phyloP scores from a whole-genome alignment of 1,140 invertebrate genomes.

The Nomia melanderi region DNA sequence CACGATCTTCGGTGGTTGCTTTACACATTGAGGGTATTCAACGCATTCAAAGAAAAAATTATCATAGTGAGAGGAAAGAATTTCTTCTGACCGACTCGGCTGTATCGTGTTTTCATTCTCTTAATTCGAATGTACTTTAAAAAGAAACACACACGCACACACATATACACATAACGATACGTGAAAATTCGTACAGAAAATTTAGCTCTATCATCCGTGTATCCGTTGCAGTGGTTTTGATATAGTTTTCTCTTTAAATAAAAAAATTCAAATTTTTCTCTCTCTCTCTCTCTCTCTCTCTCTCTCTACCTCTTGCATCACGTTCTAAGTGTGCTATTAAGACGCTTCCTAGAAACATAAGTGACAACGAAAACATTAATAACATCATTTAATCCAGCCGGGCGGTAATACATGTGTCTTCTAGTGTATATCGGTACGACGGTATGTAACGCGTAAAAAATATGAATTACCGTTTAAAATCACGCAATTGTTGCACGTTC shows the following conservation, averaged over 20 bases:
- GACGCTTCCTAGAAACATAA: conserved; percentile 19
- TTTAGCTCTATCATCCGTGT: conserved; percentile 11
- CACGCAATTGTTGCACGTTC: conserved; percentile 35
- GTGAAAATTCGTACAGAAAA: conserved; percentile 8
- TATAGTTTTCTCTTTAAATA: background rate
- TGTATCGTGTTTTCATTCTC: background rate
- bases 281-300: no score
- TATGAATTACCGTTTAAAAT: conserved; percentile 58
- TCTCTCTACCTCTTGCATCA: no score
- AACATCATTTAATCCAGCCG: conserved; percentile 34
- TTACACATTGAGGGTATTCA: background rate
- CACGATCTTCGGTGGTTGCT: background rate
- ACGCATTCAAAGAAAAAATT: conserved; percentile 13
- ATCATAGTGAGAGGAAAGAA: background rate
- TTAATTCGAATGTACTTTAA: conserved; percentile 7
- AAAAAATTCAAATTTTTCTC: conserved; percentile 25
- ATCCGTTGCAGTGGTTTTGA: background rate
- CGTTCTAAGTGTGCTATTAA: conserved; percentile 1
- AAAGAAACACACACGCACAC: background rate
- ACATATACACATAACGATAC: conserved; percentile 31
- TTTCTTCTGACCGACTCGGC: background rate
- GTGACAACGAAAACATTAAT: conserved; percentile 16
- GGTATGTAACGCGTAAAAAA: conserved; percentile 56
- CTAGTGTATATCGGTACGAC: conserved; percentile 36
- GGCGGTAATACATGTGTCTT: conserved; percentile 33